Conservation (phyloP, 2,888 invertebrate species). For the Phania funesta region DNA sequence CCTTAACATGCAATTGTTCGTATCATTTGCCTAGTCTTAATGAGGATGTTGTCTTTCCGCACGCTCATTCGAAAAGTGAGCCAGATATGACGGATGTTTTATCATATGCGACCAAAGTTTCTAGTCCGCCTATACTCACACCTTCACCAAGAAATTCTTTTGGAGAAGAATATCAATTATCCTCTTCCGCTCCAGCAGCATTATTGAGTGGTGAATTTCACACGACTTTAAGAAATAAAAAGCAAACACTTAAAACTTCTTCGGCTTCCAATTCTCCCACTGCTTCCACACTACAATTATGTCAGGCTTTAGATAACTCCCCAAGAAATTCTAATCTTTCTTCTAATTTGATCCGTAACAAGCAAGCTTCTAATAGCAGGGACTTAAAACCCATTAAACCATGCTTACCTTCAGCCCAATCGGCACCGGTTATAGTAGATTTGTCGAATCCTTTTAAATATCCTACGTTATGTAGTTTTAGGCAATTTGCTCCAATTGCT, state of each 20-base stretch:
- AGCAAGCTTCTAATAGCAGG: constrained; percentile 53
- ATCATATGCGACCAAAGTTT: constrained; percentile 28
- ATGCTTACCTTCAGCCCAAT: constrained; percentile 64
- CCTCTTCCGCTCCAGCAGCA: constrained; percentile 75
- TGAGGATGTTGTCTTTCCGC: constrained; percentile 62
- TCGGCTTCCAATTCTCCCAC: constrained; percentile 71
- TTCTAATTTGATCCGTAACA: constrained; percentile 56
- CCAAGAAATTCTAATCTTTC: constrained; percentile 4
- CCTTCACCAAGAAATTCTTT: constrained; percentile 69
- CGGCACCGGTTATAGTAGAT: constrained; percentile 70
- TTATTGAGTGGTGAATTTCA: constrained; percentile 71
- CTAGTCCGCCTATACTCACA: constrained; percentile 52
- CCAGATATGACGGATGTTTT: constrained; percentile 59
- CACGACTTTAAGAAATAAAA: neutral
- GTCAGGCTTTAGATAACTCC: constrained; percentile 69
- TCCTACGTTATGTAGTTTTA: constrained; percentile 66
- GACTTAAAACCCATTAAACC: constrained; percentile 31
- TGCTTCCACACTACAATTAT: constrained; percentile 73
- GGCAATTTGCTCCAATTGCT: constrained; percentile 73
- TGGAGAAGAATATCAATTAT: constrained; percentile 74
- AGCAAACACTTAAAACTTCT: constrained; percentile 10
- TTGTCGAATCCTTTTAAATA: constrained; percentile 72
- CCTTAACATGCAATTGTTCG: constrained; percentile 77
- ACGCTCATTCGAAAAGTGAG: constrained; percentile 69
- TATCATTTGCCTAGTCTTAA: constrained; percentile 57